phyloP scores from a whole-genome alignment of 1,140 invertebrate genomes.

The Drosophila insularis region DNA sequence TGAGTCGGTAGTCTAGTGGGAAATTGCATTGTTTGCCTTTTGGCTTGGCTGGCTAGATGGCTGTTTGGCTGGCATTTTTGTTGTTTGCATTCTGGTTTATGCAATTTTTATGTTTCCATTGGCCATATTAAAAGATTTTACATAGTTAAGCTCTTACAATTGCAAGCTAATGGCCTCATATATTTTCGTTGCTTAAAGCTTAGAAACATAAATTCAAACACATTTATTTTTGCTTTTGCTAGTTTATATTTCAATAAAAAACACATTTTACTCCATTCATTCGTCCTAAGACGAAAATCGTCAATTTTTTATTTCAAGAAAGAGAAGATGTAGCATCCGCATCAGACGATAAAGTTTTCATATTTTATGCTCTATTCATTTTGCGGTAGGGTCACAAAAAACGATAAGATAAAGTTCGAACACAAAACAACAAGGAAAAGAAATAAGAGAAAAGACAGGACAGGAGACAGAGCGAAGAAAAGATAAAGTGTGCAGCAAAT shows the following conservation, averaged over 20 bases:
- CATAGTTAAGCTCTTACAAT: constrained; percentile 66
- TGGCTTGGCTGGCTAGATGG: constrained; percentile 36
- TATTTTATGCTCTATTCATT: constrained; percentile 57
- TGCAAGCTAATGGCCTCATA: constrained; percentile 58
- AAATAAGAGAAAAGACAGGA: constrained; percentile 40
- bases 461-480: background rate
- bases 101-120: constrained; percentile 66
- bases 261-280: background rate
- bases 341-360: constrained; percentile 62
- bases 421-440: constrained; percentile 21
- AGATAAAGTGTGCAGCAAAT: constrained; percentile 74
- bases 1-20: constrained; percentile 32
- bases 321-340: background rate
- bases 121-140: constrained; percentile 71
- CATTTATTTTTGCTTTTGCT: background rate
- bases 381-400: constrained; percentile 29
- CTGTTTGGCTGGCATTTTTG: constrained; percentile 36
- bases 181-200: constrained; percentile 48
- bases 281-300: constrained; percentile 56
- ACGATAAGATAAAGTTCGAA: constrained; percentile 65
- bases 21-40: constrained; percentile 77
- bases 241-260: background rate
- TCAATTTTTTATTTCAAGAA: constrained; percentile 45
- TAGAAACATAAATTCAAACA: background rate
- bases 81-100: constrained; percentile 73